Evolutionary conservation across 1,140 invertebrate genomes (phyloP).

Genomic region (Wiebesia pumilae): DNA sequence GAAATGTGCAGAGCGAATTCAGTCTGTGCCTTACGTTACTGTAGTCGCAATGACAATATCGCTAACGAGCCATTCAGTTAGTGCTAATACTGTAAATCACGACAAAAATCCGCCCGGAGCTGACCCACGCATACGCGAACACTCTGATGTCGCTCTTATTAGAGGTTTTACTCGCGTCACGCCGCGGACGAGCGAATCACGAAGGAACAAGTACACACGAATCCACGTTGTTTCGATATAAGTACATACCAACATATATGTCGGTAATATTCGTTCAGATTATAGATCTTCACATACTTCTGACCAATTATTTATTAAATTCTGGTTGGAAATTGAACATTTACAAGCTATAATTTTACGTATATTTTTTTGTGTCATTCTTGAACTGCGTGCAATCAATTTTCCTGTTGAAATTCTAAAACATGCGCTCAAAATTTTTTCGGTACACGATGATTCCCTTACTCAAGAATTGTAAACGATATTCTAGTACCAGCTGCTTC

Average conservation of each 20-base stretch:
- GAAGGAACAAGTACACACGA: too few relatives aligned
- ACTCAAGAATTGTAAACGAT: too few relatives aligned
- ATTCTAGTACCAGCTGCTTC: too few relatives aligned
- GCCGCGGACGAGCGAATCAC: too few relatives aligned
- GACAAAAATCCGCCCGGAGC: slow-evolving; percentile 60
- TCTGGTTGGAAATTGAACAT: not conserved
- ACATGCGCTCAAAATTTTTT: too few relatives aligned
- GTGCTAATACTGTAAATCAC: slow-evolving; percentile 68
- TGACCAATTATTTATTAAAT: not conserved
- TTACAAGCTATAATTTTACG: not conserved
- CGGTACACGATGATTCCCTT: too few relatives aligned
- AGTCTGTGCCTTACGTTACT: slow-evolving; percentile 21
- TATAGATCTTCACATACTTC: not conserved
- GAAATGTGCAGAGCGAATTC: slow-evolving; percentile 55
- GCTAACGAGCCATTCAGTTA: slow-evolving; percentile 67
- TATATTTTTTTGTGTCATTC: not conserved
- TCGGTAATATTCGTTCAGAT: too few relatives aligned
- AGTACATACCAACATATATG: too few relatives aligned
- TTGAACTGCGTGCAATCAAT: too few relatives aligned
- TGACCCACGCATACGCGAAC: not conserved
- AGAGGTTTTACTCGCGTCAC: slow-evolving; percentile 14
- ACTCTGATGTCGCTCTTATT: slow-evolving; percentile 35
- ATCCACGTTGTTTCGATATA: too few relatives aligned
- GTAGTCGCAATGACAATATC: slow-evolving; percentile 66
- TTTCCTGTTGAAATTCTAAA: too few relatives aligned